These are phyloP conservation scores for Catamblyrhynchus diadema DNA, from an alignment of 2,797 vertebrate genomes.

Conservation along the genomic window DNA sequence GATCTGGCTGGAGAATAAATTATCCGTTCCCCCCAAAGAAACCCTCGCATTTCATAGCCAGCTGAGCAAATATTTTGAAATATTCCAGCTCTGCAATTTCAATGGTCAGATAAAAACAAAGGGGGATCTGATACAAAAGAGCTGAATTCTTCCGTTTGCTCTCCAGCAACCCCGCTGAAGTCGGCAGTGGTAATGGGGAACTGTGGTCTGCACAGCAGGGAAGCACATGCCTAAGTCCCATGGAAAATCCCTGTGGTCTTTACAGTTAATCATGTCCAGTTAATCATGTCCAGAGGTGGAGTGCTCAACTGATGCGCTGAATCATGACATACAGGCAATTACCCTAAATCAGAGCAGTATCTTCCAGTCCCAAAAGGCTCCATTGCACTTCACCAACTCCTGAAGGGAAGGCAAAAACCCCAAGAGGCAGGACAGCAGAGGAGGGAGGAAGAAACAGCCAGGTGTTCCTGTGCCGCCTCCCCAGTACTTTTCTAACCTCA, in stretches of 20 bases:
- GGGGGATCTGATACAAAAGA: conserved; percentile 30
- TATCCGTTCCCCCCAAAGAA: background rate
- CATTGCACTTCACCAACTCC: background rate
- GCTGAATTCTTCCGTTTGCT: background rate
- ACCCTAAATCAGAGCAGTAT: conserved; percentile 45
- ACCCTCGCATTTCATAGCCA: background rate
- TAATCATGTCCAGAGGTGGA: conserved; percentile 61
- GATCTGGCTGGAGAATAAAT: conserved; percentile 51
- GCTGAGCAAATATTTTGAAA: conserved; percentile 62
- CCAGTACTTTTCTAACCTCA: background rate
- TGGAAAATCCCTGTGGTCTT: conserved; percentile 45
- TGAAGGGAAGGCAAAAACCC: background rate
- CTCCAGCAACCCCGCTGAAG: background rate
- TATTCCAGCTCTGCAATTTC: conserved; percentile 28
- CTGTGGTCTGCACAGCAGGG: background rate
- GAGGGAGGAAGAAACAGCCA: background rate
- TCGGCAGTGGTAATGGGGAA: background rate
- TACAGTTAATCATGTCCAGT: conserved; percentile 59
- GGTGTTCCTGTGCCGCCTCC: background rate
- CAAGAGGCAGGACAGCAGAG: background rate
- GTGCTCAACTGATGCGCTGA: conserved; percentile 32
- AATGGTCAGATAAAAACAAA: conserved; percentile 43
- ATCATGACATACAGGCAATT: conserved; percentile 49
- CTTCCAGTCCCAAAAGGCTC: conserved; percentile 32
- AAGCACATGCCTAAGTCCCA: background rate